Percentiles rank a stretch among this genome's conserved stretches.
Evolutionary conservation across 2,113 vertebrate genomes (phyloP).

Genomic region (Gila orcuttii): DNA sequence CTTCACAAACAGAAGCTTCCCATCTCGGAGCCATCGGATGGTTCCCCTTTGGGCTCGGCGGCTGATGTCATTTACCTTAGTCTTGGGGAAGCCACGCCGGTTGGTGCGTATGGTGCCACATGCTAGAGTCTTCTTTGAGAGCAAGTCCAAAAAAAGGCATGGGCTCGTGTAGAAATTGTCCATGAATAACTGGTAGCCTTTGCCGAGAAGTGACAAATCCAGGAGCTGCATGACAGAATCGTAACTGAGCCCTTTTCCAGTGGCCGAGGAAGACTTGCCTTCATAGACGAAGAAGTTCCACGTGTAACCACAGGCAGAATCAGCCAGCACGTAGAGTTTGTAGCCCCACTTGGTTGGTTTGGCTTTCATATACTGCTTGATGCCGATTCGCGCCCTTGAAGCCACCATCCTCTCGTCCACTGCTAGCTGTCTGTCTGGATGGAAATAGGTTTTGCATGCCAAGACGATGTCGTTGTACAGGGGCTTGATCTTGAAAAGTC

Average conservation of each 20-base stretch:
- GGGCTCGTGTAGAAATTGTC: neutral
- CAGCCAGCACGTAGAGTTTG: neutral
- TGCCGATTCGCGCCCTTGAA: too few species aligned
- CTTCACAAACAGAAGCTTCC: constrained; percentile 37
- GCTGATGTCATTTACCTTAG: too few species aligned
- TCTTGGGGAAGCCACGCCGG: too few species aligned
- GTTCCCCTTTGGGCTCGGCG: too few species aligned
- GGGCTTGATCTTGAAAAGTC: too few species aligned
- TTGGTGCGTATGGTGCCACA: neutral
- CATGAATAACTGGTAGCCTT: neutral
- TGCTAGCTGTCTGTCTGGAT: too few species aligned
- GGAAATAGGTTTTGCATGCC: too few species aligned
- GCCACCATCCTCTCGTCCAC: too few species aligned
- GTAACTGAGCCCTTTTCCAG: neutral
- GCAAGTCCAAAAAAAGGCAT: neutral
- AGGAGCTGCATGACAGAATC: neutral
- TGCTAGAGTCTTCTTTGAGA: neutral
- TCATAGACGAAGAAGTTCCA: neutral
- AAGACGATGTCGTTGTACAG: too few species aligned
- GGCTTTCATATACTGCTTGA: too few species aligned
- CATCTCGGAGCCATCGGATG: neutral
- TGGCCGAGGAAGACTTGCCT: neutral
- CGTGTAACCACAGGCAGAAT: neutral
- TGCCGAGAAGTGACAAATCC: neutral
- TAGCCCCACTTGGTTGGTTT: neutral